Evolutionary conservation across 1,140 invertebrate species (phyloP).

Genomic region (Formica selysi): DNA sequence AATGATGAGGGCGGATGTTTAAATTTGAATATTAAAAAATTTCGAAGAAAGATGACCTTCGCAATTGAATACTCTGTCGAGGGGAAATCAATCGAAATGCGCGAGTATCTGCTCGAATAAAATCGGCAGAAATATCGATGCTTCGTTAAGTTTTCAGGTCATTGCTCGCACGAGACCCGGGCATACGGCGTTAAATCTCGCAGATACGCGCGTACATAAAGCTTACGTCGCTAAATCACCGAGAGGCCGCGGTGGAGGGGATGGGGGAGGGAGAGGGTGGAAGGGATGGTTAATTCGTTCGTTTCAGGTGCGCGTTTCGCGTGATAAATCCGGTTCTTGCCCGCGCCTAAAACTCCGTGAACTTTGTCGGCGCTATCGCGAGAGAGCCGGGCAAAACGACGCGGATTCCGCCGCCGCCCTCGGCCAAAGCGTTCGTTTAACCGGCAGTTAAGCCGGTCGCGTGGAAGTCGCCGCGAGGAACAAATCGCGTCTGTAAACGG

Average conservation of each 20-base stretch:
- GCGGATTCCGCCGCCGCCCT: background rate
- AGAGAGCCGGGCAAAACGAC: constrained; percentile 59
- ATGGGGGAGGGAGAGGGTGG: background rate
- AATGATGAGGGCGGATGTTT: background rate
- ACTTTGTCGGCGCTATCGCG: constrained; percentile 52
- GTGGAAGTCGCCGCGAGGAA: constrained; percentile 51
- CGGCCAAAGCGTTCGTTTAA: constrained; percentile 41
- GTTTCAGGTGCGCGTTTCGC: constrained; percentile 47
- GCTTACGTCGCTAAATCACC: constrained; percentile 40
- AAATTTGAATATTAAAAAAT: background rate
- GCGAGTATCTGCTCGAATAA: background rate
- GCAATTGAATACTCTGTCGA: background rate
- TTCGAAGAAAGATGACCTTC: background rate
- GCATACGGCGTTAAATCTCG: constrained; percentile 35
- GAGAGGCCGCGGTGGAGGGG: background rate
- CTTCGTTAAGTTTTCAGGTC: background rate
- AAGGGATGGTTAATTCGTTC: constrained; percentile 39
- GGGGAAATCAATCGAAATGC: background rate
- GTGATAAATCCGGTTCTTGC: constrained; percentile 56
- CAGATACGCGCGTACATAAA: constrained; percentile 37
- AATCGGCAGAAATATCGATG: background rate
- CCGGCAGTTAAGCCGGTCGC: constrained; percentile 57
- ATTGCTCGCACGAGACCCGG: background rate
- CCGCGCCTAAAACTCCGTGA: constrained; percentile 49
- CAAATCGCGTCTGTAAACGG: constrained; percentile 63